Evolutionary conservation across 2,797 vertebrate species (phyloP).

Genomic region (Hephaestus fuliginosus): DNA sequence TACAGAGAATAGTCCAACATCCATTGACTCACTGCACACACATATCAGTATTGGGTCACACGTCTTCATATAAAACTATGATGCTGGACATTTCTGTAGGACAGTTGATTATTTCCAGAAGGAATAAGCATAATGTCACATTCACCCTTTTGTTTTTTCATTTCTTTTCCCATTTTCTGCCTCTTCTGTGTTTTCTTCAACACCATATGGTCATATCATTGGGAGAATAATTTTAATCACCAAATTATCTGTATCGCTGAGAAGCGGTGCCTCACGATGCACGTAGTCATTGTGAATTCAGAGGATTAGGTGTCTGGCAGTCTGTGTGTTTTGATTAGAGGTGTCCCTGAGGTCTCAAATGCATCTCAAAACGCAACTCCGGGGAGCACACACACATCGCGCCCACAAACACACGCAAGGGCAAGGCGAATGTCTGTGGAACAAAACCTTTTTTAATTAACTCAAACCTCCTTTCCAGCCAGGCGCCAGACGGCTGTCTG

Average conservation of each 20-base stretch:
- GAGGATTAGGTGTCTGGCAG: constrained; percentile 52
- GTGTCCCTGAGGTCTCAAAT: constrained; percentile 56
- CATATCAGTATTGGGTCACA: neutral
- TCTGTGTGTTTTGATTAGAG: constrained; percentile 64
- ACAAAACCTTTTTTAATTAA: constrained; percentile 74
- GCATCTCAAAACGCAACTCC: constrained; percentile 58
- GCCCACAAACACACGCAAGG: constrained; percentile 30
- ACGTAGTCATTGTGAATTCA: constrained; percentile 49
- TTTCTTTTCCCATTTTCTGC: neutral
- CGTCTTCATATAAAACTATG: constrained; percentile 1
- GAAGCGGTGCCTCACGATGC: constrained; percentile 30
- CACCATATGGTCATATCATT: constrained; percentile 10
- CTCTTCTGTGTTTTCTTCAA: constrained; percentile 1
- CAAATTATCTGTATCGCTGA: constrained; percentile 39
- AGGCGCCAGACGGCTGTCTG: constrained; percentile 59
- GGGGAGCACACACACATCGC: constrained; percentile 23
- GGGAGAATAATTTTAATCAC: constrained; percentile 25
- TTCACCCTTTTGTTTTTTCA: neutral
- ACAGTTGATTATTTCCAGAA: neutral
- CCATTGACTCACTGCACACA: neutral
- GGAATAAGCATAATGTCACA: neutral
- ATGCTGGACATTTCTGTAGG: neutral
- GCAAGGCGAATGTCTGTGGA: constrained; percentile 51
- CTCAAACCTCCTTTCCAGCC: constrained; percentile 51
- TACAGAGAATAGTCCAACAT: neutral